A percentile compares a stretch with the other conserved stretches of the same genome.
Conservation (phyloP, 1,140 invertebrate species). For the Ladona fulva region DNA sequence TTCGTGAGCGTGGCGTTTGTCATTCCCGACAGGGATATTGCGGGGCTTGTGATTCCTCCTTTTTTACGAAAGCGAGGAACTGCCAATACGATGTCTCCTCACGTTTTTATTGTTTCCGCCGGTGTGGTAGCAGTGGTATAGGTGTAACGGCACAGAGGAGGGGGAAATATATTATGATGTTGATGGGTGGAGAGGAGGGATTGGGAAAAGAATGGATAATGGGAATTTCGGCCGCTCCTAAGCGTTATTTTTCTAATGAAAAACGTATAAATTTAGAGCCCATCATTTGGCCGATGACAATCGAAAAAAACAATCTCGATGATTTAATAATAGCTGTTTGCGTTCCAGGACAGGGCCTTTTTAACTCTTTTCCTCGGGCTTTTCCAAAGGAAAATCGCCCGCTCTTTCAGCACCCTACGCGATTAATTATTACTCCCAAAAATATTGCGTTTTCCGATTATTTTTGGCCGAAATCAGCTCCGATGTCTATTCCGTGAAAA, state of each 20-base stretch:
- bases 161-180: background rate
- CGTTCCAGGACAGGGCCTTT: background rate
- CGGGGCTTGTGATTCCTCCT: background rate
- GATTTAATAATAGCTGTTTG: background rate
- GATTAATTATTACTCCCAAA: no score
- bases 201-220: background rate
- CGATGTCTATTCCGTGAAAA: no score
- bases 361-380: no score
- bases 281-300: background rate
- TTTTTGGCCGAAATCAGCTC: no score
- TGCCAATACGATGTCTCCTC: no score
- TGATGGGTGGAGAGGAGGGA: background rate
- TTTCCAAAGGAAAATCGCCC: no score
- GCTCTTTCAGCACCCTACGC: no score
- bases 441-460: no score
- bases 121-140: no score
- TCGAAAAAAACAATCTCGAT: background rate
- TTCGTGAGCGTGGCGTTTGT: background rate
- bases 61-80: no score
- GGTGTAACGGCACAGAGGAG: no score
- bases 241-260: background rate
- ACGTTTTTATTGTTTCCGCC: no score
- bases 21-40: background rate
- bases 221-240: background rate
- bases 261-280: background rate